Conservation (phyloP, 2,113 vertebrate genomes). For the Trochalopteron elliotii region DNA sequence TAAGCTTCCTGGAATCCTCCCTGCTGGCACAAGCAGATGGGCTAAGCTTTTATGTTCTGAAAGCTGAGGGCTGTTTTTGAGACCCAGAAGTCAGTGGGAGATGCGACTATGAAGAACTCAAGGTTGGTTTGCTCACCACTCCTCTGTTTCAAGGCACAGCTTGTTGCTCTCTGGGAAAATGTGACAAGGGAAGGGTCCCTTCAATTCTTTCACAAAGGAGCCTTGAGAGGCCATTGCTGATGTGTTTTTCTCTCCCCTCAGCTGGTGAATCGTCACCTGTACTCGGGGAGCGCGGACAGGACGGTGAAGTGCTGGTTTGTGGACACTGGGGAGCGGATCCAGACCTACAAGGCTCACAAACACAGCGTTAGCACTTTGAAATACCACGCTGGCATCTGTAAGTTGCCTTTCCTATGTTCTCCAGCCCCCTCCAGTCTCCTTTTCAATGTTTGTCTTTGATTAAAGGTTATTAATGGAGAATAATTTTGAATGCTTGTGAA, state of each 20-base stretch:
- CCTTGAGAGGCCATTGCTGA: neutral
- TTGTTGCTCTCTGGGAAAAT: neutral
- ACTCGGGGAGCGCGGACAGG: constrained; percentile 78
- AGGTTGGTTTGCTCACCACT: neutral
- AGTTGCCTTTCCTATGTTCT: constrained; percentile 56
- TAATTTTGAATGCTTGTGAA: neutral
- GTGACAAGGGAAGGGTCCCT: neutral
- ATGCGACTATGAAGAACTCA: rapidly evolving
- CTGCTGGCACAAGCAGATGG: neutral
- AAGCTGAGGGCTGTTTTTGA: neutral
- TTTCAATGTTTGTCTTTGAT: neutral
- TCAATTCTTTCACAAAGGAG: neutral
- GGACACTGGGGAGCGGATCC: constrained; percentile 73
- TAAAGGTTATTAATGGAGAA: neutral
- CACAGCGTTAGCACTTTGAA: constrained; percentile 81
- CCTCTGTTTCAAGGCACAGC: neutral
- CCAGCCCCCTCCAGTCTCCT: neutral
- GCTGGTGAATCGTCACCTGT: constrained; percentile 77
- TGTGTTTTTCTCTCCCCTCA: constrained; percentile 45
- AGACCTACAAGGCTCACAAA: constrained; percentile 77
- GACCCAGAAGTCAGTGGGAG: neutral
- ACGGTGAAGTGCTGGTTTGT: constrained; percentile 81
- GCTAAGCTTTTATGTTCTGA: neutral
- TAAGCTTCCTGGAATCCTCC: neutral
- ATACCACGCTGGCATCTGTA: constrained; percentile 79